Percentiles rank a stretch among this genome's conserved stretches.
Conservation (phyloP, 2,113 vertebrate genomes). For the Sander lucioperca region DNA sequence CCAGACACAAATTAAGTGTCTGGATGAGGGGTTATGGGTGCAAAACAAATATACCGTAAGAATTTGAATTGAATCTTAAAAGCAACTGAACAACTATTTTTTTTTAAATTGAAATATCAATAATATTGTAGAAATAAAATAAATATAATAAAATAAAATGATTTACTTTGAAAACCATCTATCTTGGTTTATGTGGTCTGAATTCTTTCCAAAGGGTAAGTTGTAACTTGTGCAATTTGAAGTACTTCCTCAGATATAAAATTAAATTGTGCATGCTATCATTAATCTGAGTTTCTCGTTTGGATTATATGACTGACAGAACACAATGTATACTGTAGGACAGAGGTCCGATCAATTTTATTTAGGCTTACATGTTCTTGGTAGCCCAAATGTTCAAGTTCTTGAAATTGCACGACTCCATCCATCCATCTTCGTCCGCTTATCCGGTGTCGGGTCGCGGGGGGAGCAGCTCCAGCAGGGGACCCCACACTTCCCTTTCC, state of each 20-base stretch:
- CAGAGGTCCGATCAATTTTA: background rate
- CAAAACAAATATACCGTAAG: background rate
- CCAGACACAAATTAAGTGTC: conserved; percentile 9
- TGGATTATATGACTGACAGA: background rate
- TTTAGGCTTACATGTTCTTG: background rate
- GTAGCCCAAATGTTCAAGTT: background rate
- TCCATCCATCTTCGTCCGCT: too few relatives aligned
- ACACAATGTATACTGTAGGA: background rate
- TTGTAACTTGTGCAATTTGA: too few relatives aligned
- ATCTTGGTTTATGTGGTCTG: background rate
- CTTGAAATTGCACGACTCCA: background rate
- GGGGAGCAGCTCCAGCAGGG: too few relatives aligned
- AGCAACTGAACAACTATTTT: background rate
- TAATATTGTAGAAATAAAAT: too few relatives aligned
- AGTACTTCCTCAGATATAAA: background rate
- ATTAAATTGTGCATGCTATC: background rate
- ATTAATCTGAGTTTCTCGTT: background rate
- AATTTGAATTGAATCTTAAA: background rate
- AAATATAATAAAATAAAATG: background rate
- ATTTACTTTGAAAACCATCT: background rate
- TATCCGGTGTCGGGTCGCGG: too few relatives aligned
- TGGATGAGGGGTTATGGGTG: background rate
- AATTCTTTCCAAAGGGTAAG: background rate
- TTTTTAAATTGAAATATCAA: background rate
- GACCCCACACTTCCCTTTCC: too few relatives aligned